Base-by-base conservation (phyloP, 2,113 vertebrate genomes). In the Accipiter cooperii region DNA sequence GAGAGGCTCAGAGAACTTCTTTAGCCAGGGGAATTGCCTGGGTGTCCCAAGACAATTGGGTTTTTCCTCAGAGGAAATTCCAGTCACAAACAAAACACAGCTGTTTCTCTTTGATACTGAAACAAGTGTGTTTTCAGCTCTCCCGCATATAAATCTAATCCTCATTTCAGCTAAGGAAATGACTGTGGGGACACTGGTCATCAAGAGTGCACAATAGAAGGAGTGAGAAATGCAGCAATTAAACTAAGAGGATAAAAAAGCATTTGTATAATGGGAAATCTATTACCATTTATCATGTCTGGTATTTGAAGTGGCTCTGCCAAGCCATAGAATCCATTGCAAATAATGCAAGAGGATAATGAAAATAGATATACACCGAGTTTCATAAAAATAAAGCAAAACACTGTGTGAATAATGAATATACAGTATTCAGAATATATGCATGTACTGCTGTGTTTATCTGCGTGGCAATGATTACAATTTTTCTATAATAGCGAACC, bases 161-260 rank as follows among this genome's bases (percentile, higher is more conserved):
- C 80, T 94, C 52, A 33, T 88, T 95, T 95, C 92, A 89, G 90
- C 91, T 86, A 54, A 93, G 76, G 74, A 92, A 96, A 95, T 68
- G 19, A 76, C 84, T 89, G 58, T 74, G 68, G 91, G 93, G 95
- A 95, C 78, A 75, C 57, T 46, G 94, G 94, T 95, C 96, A 97
- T 89, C 96, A 88, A 34, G 15, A 70, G 52, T 24, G 21, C 64
- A 93, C 84, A 95, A 95, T 1, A 77, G 75, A 5, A 83, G 2
- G 60, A 96, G 82, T 86, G 90, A 84, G 87, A 95, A 95, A 94
- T 42, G 69, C 79, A 96, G 84, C 91, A 96, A 97, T 93, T 93
- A 91, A 94, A 95, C 66, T 75, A 95, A 97, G 83, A 92, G 55
- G 87, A 95, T 96, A 96, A 96, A 96, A 93, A 90, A 80, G 57